These are phyloP conservation scores for Diadophis punctatus DNA, from an alignment of 2,113 vertebrate genomes.

Conservation along the genomic window DNA sequence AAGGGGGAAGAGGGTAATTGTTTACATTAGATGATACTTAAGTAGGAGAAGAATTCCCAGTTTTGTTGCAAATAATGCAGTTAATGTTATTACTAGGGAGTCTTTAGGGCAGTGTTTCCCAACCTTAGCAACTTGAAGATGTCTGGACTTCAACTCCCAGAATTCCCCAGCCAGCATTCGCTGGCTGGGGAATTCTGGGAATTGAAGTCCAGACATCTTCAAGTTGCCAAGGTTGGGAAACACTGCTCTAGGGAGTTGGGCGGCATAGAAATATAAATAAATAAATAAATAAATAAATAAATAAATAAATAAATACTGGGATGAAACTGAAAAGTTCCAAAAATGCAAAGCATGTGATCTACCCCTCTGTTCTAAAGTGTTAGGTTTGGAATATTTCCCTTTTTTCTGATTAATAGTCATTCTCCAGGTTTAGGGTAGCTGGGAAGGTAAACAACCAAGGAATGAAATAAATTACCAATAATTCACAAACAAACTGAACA, in stretches of 20 bases:
- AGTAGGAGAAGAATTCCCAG: background rate
- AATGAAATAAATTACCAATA: background rate
- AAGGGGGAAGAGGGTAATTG: background rate
- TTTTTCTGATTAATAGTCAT: background rate
- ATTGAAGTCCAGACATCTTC: too few species aligned
- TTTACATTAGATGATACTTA: background rate
- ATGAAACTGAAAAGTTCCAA: background rate
- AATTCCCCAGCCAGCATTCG: too few species aligned
- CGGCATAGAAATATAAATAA: too few species aligned
- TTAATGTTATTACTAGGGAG: background rate
- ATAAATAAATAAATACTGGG: too few species aligned
- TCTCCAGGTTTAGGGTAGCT: background rate
- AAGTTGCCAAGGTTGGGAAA: too few species aligned
- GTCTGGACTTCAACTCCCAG: too few species aligned
- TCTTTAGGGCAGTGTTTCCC: too few species aligned
- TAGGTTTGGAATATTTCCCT: background rate
- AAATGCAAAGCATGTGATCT: background rate
- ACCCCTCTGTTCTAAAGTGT: background rate
- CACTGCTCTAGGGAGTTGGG: too few species aligned
- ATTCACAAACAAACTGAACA: background rate
- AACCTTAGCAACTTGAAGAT: too few species aligned
- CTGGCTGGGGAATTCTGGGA: too few species aligned
- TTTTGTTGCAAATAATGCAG: background rate
- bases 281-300: too few species aligned
- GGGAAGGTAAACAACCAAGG: background rate